A percentile compares a stretch with the other conserved stretches of the same genome.
These are phyloP conservation scores for Mormyrus hasselquistii DNA, from an alignment of 2,797 vertebrate genomes.

Conservation along the genomic window DNA sequence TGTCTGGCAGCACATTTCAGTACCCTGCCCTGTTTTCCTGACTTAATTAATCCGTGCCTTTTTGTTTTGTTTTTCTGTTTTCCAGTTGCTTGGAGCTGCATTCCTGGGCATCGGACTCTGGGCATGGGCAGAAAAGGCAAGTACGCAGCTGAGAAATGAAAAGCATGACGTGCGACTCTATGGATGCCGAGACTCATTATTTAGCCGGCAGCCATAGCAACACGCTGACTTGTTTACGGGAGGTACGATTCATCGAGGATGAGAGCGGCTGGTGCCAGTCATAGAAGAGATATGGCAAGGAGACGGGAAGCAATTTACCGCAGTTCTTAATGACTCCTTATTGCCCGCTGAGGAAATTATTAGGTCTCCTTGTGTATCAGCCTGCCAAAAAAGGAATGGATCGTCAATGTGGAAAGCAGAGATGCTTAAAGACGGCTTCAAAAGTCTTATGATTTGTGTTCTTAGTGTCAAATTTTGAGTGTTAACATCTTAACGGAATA, in stretches of 20 bases:
- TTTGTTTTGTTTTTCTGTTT: conserved; percentile 43
- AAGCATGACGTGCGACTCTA: background rate
- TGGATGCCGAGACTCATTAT: background rate
- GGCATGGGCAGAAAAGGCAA: conserved; percentile 94
- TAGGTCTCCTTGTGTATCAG: background rate
- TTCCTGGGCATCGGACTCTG: conserved; percentile 84
- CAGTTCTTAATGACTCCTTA: background rate
- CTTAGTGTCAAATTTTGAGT: background rate
- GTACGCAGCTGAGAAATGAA: conserved; percentile 37
- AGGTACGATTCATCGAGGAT: conserved; percentile 19
- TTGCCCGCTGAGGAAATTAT: background rate
- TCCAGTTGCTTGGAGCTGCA: conserved; percentile 81
- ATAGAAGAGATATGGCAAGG: background rate
- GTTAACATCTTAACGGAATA: background rate
- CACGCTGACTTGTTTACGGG: background rate
- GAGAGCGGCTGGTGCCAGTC: background rate
- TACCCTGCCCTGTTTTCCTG: background rate
- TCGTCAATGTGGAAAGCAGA: background rate
- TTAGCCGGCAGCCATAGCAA: background rate
- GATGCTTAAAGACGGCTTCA: background rate
- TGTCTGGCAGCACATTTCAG: background rate
- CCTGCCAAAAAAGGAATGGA: background rate
- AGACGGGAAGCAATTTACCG: background rate
- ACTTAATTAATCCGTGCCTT: conserved; percentile 19
- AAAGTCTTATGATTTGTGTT: background rate